phyloP scores from a whole-genome alignment of 2,113 vertebrate species.

The Erinaceus europaeus region DNA sequence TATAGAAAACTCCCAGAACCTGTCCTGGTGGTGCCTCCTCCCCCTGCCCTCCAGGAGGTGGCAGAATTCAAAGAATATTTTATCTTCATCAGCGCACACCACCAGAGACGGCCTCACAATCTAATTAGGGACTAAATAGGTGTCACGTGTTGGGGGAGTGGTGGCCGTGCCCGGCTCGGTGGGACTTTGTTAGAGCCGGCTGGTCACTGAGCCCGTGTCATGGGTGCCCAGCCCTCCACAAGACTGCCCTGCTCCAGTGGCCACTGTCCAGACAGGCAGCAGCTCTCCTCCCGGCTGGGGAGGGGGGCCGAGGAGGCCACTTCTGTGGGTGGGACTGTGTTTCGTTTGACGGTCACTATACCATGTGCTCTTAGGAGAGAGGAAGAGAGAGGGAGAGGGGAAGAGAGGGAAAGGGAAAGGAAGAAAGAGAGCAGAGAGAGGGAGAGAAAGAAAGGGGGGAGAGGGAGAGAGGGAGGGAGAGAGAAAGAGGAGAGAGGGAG shows the following conservation, averaged over 20 bases:
- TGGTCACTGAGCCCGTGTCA: constrained; percentile 63
- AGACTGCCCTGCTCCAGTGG: constrained; percentile 58
- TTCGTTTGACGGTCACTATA: not conserved
- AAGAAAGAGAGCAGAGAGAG: too few species aligned
- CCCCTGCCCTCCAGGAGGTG: not conserved
- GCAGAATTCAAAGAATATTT: constrained; percentile 76
- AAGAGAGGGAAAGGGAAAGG: too few species aligned
- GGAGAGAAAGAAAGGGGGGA: too few species aligned
- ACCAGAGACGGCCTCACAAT: constrained; percentile 43
- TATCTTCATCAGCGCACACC: constrained; percentile 70
- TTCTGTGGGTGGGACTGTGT: constrained; percentile 9
- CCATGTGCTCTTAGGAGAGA: constrained; percentile 28
- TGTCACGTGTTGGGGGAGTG: not conserved
- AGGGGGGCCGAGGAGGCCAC: constrained; percentile 5
- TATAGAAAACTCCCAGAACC: not conserved
- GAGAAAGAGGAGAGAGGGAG: too few species aligned
- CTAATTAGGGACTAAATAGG: constrained; percentile 70
- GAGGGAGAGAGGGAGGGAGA: too few species aligned
- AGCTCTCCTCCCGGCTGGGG: constrained; percentile 48
- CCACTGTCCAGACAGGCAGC: constrained; percentile 55
- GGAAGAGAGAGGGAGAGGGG: not conserved
- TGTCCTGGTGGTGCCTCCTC: not conserved
- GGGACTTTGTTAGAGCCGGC: constrained; percentile 58
- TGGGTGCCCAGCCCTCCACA: constrained; percentile 39
- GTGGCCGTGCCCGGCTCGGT: constrained; percentile 43